phyloP scores from a whole-genome alignment of 2,113 vertebrate species.

The Cyphomyrus discorhynchus region DNA sequence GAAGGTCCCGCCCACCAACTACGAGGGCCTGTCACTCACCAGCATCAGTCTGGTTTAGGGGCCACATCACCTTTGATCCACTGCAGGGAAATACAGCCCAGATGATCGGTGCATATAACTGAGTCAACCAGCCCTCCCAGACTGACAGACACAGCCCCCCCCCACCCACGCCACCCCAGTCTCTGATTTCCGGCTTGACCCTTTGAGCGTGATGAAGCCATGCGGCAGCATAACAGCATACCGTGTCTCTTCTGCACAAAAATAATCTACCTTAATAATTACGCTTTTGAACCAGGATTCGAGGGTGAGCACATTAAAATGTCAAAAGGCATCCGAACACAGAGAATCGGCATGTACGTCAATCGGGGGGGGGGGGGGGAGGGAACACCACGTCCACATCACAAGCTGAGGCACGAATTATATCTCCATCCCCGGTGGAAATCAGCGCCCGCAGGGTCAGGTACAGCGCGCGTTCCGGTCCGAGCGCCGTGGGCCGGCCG shows the following conservation, averaged over 20 bases:
- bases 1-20: neutral
- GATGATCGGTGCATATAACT: neutral
- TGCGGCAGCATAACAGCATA: neutral
- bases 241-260: neutral
- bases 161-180: neutral
- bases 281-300: neutral
- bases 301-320: neutral
- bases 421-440: neutral
- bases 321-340: slow-evolving; percentile 18
- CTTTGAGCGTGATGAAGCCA: neutral
- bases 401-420: neutral
- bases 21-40: neutral
- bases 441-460: neutral
- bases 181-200: neutral
- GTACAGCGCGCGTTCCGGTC: neutral
- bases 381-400: neutral
- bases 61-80: neutral
- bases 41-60: neutral
- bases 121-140: neutral
- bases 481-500: neutral
- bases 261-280: neutral
- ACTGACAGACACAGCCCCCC: neutral
- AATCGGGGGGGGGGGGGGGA: neutral
- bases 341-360: neutral
- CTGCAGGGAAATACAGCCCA: neutral